These are phyloP conservation scores for Andricus quercusramuli DNA, from an alignment of 2,888 invertebrate genomes.

Conservation along the genomic window DNA sequence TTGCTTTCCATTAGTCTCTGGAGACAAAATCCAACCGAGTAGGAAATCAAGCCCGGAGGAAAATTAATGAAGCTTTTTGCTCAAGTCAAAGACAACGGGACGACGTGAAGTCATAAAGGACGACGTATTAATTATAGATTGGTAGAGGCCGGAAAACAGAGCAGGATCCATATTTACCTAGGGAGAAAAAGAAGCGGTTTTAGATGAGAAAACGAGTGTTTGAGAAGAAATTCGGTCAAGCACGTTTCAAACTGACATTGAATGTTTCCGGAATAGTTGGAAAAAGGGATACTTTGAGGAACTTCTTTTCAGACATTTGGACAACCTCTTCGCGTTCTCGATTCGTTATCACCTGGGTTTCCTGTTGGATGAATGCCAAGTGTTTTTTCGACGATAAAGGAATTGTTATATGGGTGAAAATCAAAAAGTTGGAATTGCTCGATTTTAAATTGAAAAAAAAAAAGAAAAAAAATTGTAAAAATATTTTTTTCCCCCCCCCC, in stretches of 20 bases:
- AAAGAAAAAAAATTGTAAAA: too few relatives aligned
- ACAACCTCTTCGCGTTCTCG: background rate
- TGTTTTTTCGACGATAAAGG: background rate
- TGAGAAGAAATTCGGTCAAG: constrained; percentile 6
- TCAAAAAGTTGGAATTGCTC: too few relatives aligned
- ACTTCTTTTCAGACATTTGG: background rate
- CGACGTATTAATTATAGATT: constrained; percentile 37
- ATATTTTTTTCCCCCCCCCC: too few relatives aligned
- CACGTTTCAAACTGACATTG: background rate
- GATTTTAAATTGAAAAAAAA: too few relatives aligned
- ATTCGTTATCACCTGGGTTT: background rate
- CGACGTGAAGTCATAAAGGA: background rate
- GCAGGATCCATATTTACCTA: constrained; percentile 11
- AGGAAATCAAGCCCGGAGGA: constrained; percentile 28
- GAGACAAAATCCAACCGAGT: constrained; percentile 25
- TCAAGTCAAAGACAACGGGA: background rate
- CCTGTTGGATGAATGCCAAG: background rate
- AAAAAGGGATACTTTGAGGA: background rate
- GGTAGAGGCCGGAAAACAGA: background rate
- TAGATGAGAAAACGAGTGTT: constrained; percentile 13
- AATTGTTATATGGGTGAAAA: background rate
- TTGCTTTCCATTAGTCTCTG: background rate
- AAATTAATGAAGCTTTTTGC: constrained; percentile 39
- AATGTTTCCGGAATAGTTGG: background rate
- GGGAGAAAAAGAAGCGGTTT: background rate